Percentiles rank a stretch among this genome's conserved stretches.
phyloP scores from a whole-genome alignment of 2,888 invertebrate genomes.

The Polietes domitor region DNA sequence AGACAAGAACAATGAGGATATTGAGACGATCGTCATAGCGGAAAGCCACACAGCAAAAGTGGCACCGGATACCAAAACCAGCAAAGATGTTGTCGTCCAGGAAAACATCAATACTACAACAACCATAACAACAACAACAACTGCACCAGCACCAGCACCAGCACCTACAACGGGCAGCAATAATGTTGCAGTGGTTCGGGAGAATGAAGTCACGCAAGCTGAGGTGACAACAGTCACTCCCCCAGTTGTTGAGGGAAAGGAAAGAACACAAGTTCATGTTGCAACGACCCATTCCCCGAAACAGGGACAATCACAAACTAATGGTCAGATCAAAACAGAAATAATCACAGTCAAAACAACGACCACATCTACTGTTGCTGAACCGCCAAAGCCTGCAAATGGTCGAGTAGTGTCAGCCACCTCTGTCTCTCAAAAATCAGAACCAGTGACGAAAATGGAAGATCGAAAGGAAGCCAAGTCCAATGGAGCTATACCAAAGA shows the following conservation, averaged over 20 bases:
- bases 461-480: constrained; percentile 51
- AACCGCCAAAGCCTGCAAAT: not conserved
- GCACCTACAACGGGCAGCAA: not conserved
- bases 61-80: not conserved
- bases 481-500: constrained; percentile 65
- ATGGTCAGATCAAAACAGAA: constrained; percentile 52
- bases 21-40: not conserved
- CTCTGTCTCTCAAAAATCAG: constrained; percentile 21
- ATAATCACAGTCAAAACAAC: constrained; percentile 44
- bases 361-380: not conserved
- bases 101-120: not conserved
- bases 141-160: not conserved
- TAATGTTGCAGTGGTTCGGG: not conserved
- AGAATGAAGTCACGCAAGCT: too few relatives aligned
- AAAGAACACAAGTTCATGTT: not conserved
- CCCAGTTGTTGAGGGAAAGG: not conserved
- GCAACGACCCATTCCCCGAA: not conserved
- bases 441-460: constrained; percentile 38
- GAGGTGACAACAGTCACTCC: too few relatives aligned
- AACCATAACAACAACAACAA: constrained; percentile 1
- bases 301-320: constrained; percentile 40
- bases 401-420: not conserved
- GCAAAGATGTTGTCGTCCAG: not conserved
- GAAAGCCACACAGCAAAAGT: not conserved
- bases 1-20: constrained; percentile 54